Conservation (phyloP, 2,888 invertebrate genomes). For the Eustalomyia histrio region DNA sequence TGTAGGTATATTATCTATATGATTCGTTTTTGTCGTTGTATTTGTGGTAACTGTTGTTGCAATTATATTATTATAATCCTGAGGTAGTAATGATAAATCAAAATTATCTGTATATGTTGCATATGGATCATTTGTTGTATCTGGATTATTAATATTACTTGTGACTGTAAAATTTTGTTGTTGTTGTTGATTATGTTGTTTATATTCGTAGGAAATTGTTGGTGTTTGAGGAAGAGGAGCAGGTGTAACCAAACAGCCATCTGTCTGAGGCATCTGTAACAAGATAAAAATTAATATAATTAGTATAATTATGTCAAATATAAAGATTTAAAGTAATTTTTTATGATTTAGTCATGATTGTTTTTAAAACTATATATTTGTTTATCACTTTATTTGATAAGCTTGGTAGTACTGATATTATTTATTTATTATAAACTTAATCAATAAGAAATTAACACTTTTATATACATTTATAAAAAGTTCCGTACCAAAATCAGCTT, state of each 20-base stretch:
- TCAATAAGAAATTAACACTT: conserved; percentile 23
- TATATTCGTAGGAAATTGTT: conserved; percentile 67
- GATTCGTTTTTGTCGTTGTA: conserved; percentile 35
- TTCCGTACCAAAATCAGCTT: too few relatives aligned
- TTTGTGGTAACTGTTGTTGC: conserved; percentile 72
- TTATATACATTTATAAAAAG: neutral
- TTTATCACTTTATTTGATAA: too few relatives aligned
- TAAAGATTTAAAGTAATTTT: too few relatives aligned
- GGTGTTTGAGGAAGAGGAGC: conserved; percentile 18
- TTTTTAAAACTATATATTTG: too few relatives aligned
- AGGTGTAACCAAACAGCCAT: conserved; percentile 41
- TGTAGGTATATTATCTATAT: conserved; percentile 71
- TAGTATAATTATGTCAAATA: neutral
- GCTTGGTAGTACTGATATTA: neutral
- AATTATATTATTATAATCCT: conserved; percentile 69
- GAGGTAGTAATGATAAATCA: conserved; percentile 87
- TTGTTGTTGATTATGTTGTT: conserved; percentile 61
- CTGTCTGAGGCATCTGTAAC: conserved; percentile 71
- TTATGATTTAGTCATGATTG: too few relatives aligned
- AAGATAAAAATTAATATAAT: neutral
- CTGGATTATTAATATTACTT: conserved; percentile 2
- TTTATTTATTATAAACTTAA: conserved; percentile 16
- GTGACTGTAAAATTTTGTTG: conserved; percentile 37
- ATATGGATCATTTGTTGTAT: conserved; percentile 72
- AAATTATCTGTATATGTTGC: conserved; percentile 83